Conservation (phyloP, 2,113 vertebrate species). For the Rhinoderma darwinii region DNA sequence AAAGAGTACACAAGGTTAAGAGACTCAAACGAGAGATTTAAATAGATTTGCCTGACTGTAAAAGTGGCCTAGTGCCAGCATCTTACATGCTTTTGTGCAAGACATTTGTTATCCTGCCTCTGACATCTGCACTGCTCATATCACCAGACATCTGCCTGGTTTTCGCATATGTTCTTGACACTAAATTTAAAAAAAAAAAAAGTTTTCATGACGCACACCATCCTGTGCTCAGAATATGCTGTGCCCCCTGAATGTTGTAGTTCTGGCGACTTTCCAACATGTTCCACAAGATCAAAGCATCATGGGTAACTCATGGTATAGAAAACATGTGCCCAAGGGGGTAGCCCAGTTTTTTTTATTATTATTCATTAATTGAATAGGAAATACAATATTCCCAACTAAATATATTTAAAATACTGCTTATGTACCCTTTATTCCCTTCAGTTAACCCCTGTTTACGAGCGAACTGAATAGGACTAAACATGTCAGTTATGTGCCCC, state of each 20-base stretch:
- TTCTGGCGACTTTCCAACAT: neutral
- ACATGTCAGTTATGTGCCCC: too few species aligned
- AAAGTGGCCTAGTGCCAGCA: neutral
- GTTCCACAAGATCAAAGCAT: neutral
- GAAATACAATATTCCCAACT: too few species aligned
- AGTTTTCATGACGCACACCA: neutral
- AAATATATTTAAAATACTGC: too few species aligned
- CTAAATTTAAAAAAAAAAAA: conserved; percentile 11
- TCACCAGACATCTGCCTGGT: neutral
- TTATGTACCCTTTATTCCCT: too few species aligned
- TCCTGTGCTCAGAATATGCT: neutral
- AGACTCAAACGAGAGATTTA: neutral
- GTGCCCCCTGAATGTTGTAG: neutral
- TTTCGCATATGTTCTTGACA: neutral
- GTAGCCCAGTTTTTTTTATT: too few species aligned
- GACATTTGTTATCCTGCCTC: neutral
- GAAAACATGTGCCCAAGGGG: too few species aligned
- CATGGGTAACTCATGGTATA: neutral
- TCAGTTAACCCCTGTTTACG: too few species aligned
- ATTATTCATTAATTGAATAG: too few species aligned
- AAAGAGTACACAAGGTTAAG: neutral
- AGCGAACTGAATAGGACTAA: too few species aligned
- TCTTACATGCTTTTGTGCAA: neutral
- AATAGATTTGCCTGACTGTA: neutral
- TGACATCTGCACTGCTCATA: neutral